phyloP scores from a whole-genome alignment of 2,888 invertebrate genomes.

The Sylvicola cinctus region DNA sequence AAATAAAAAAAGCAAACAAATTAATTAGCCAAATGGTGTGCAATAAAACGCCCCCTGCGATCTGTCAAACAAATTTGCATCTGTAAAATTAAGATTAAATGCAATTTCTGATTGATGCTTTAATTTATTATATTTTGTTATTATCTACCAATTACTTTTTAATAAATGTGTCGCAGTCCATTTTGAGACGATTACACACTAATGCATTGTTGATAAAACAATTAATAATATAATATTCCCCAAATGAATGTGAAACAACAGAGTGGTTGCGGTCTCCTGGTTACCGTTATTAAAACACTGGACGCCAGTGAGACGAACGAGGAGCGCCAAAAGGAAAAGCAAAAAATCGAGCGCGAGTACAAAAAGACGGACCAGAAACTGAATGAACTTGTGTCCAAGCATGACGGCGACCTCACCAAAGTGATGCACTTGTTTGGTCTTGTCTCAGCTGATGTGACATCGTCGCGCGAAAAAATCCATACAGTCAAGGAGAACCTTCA shows the following conservation, averaged over 20 bases:
- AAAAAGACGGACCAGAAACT: constrained; percentile 75
- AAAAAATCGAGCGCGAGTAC: constrained; percentile 82
- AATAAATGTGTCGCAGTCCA: no score
- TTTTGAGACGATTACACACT: no score
- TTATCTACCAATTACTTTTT: no score
- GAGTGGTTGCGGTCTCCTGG: constrained; percentile 57
- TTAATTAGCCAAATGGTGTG: not conserved
- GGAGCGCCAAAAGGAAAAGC: constrained; percentile 80
- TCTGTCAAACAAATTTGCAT: constrained; percentile 1
- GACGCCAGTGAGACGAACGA: constrained; percentile 89
- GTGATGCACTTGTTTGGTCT: constrained; percentile 49
- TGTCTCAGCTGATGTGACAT: constrained; percentile 54
- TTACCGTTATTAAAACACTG: constrained; percentile 86
- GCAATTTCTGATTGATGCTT: no score
- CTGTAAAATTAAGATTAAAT: no score
- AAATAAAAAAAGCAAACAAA: constrained; percentile 14
- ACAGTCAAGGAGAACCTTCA: constrained; percentile 61
- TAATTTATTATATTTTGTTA: no score
- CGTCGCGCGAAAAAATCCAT: constrained; percentile 52
- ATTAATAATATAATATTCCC: no score
- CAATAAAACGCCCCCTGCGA: not conserved
- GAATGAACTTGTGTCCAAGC: constrained; percentile 70
- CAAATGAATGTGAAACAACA: constrained; percentile 17
- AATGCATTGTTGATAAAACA: no score
- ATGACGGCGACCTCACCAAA: constrained; percentile 67